Evolutionary conservation across 2,113 vertebrate genomes (phyloP).

Genomic region (Albula glossodonta): DNA sequence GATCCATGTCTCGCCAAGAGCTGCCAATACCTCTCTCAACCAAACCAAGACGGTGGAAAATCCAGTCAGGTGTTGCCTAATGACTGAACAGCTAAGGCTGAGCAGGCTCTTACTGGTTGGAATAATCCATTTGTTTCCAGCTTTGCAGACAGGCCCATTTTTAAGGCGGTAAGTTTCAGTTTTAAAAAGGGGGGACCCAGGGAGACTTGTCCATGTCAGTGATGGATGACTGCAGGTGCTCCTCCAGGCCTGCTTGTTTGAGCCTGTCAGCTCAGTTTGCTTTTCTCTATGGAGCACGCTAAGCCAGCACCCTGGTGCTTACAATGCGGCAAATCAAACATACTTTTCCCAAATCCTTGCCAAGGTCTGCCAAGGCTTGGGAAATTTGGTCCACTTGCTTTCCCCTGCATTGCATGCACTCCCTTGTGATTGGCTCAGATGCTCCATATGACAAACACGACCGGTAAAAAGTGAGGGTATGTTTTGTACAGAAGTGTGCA

Average conservation of each 20-base stretch:
- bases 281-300: neutral
- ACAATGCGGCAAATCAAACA: neutral
- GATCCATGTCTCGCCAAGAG: neutral
- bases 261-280: neutral
- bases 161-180: neutral
- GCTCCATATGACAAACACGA: neutral
- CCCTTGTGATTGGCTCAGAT: constrained; percentile 1
- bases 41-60: neutral
- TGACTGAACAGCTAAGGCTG: neutral
- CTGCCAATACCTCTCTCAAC: neutral
- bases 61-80: neutral
- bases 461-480: neutral
- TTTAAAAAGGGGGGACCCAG: neutral
- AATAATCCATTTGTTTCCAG: neutral
- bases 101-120: neutral
- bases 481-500: neutral
- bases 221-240: neutral
- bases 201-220: neutral
- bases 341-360: neutral
- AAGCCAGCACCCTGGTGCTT: neutral
- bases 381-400: neutral
- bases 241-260: neutral
- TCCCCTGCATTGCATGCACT: neutral
- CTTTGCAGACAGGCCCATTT: neutral
- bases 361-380: neutral